Evolutionary conservation across 2,113 vertebrate genomes (phyloP).

Genomic region (Prochilodus magdalenae): DNA sequence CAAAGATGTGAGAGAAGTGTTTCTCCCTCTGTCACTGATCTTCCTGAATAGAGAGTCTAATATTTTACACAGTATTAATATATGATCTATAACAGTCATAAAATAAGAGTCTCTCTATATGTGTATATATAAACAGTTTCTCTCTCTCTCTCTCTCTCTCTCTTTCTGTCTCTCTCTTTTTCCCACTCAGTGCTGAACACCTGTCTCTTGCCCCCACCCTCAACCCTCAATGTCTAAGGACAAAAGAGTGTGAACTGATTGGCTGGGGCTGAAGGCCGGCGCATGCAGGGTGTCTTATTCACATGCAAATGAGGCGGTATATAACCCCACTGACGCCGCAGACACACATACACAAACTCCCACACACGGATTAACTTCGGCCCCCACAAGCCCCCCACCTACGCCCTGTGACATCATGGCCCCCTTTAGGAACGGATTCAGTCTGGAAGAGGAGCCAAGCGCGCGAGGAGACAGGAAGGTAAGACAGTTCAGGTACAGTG

Average conservation of each 20-base stretch:
- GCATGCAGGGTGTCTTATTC: slow-evolving; percentile 70
- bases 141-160: neutral
- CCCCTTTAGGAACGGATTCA: slow-evolving; percentile 61
- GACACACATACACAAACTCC: slow-evolving; percentile 28
- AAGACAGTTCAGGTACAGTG: slow-evolving; percentile 19
- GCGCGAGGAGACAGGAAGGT: slow-evolving; percentile 81
- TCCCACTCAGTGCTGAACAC: slow-evolving; percentile 21
- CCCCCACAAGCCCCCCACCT: slow-evolving; percentile 60
- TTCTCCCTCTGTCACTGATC: too few relatives aligned
- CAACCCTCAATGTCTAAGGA: slow-evolving; percentile 57
- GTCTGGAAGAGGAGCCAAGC: slow-evolving; percentile 72
- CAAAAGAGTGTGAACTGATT: slow-evolving; percentile 82
- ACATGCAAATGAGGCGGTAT: slow-evolving; percentile 82
- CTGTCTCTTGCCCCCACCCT: slow-evolving; percentile 1
- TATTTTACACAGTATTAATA: too few relatives aligned
- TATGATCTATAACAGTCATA: too few relatives aligned
- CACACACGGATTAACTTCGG: slow-evolving; percentile 7
- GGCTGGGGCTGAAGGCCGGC: slow-evolving; percentile 69
- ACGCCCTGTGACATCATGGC: slow-evolving; percentile 59
- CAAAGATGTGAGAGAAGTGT: too few relatives aligned
- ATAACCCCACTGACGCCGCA: slow-evolving; percentile 73
- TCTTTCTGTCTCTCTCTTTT: neutral
- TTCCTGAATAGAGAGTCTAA: too few relatives aligned
- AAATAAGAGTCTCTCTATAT: too few relatives aligned
- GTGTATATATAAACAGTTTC: too few relatives aligned